Evolutionary conservation across 2,113 vertebrate species (phyloP).

Genomic region (Leptocoma aspasia): DNA sequence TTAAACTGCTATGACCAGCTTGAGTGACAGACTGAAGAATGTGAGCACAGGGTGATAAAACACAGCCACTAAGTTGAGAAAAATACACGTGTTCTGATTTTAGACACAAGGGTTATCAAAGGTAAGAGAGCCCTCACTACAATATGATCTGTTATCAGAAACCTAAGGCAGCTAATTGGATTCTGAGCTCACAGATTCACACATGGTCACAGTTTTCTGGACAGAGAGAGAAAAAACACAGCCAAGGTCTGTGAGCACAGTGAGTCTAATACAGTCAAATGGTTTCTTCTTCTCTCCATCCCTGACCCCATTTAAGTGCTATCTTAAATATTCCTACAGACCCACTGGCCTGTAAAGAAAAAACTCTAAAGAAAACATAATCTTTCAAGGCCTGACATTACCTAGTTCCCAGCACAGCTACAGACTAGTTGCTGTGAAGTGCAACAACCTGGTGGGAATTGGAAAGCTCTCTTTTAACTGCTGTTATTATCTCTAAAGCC

Average conservation of each 20-base stretch:
- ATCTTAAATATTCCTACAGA: constrained; percentile 4
- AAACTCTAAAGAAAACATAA: constrained; percentile 42
- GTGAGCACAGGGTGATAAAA: constrained; percentile 36
- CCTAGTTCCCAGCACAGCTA: background rate
- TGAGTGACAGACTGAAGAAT: constrained; percentile 37
- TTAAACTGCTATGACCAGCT: constrained; percentile 21
- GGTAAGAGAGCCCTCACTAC: constrained; percentile 15
- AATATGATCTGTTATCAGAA: constrained; percentile 69
- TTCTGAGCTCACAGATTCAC: constrained; percentile 57
- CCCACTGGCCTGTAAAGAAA: background rate
- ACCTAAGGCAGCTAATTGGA: constrained; percentile 62
- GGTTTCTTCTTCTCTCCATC: background rate
- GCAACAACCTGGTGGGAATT: constrained; percentile 40
- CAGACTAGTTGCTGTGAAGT: constrained; percentile 24
- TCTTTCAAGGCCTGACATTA: constrained; percentile 1
- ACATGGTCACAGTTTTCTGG: constrained; percentile 65
- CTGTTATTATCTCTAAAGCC: constrained; percentile 23
- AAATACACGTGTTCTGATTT: constrained; percentile 52
- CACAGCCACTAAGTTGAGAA: constrained; percentile 4
- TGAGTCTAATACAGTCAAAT: background rate
- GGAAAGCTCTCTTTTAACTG: constrained; percentile 39
- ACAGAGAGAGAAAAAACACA: background rate
- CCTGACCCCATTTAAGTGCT: constrained; percentile 24
- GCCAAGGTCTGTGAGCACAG: background rate
- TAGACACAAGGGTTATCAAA: constrained; percentile 53